Conservation (phyloP, 1,140 invertebrate genomes). For the Odontomachus brunneus region DNA sequence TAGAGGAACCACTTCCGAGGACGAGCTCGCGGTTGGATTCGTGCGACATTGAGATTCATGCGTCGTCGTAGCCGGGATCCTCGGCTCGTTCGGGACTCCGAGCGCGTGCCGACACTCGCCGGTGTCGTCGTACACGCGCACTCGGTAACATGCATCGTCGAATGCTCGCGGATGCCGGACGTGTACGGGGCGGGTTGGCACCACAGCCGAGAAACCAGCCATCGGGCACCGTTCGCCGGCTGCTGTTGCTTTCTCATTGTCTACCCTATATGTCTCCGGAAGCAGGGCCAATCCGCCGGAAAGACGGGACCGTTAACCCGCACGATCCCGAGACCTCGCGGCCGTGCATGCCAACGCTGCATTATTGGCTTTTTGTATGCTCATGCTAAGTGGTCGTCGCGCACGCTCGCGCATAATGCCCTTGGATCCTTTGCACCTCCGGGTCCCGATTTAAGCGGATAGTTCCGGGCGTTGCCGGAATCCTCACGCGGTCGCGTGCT, state of each 20-base stretch:
- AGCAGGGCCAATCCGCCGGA: constrained; percentile 85
- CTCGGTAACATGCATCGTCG: constrained; percentile 80
- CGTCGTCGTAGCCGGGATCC: constrained; percentile 43
- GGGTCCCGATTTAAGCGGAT: constrained; percentile 30
- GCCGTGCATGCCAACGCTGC: constrained; percentile 82
- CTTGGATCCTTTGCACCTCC: constrained; percentile 27
- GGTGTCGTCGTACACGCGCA: constrained; percentile 80
- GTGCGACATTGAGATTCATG: constrained; percentile 56
- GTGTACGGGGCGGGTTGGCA: constrained; percentile 53
- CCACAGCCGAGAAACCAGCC: too few relatives aligned
- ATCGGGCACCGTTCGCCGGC: too few relatives aligned
- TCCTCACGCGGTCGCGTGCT: too few relatives aligned
- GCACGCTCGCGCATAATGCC: constrained; percentile 74
- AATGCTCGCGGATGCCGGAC: constrained; percentile 50
- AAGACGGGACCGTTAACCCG: constrained; percentile 85
- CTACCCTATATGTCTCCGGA: constrained; percentile 86
- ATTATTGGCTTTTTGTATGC: constrained; percentile 83
- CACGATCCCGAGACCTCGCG: constrained; percentile 83
- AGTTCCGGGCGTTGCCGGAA: constrained; percentile 37
- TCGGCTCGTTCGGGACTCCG: constrained; percentile 69
- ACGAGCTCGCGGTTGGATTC: background rate
- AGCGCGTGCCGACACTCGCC: constrained; percentile 79
- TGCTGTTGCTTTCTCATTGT: constrained; percentile 80
- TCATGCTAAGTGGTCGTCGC: constrained; percentile 69
- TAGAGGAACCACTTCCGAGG: background rate